Base-by-base conservation (phyloP, 1,140 invertebrate species). In the Lucilia cuprina region DNA sequence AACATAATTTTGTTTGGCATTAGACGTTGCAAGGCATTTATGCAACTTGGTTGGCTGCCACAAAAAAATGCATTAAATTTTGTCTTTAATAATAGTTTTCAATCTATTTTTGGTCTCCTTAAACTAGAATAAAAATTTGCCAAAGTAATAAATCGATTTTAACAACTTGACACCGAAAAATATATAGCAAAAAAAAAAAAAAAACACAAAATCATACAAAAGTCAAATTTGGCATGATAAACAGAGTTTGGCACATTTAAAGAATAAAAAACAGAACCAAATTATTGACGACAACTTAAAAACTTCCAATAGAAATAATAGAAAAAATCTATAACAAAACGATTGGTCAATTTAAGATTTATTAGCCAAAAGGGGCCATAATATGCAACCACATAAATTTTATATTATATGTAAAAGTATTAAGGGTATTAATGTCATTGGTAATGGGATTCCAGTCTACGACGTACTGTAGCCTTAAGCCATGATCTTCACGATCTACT, bases 311-410 rank as follows among this genome's bases (percentile, higher is more conserved):
- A 55, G 19, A 60, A 60, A 60, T 14, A 60, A 60, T 14, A 60
- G 2, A 2, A 78, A 78, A 78, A 78, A 80, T 70, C 65, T 21
- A 70, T 70, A 70, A 70, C 65, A 49, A 80, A 80, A 47, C 50
- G 77, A 80, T 80, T 80, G 77, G 77, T 80, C 77, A 80, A 80
- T 80, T 80, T 80, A 80, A 80, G 77, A 80, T 80, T 80, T 80
- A 80, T 80, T 80, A 80, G 77, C 41, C 77, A 80, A 80, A 80
- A 80, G 77, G 77, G 41, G 77, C 77, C 77, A 80, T 49, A 80
- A 49, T 80, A 49, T 34, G 9, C 10, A 80, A 80, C 77, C 77
- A 80, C 77, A 80, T 80, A 41, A 80, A 50, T 80, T 80, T 80
- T 49, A 80, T 30, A 25, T 75, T 75, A 34, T 75, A 41, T 41